These are phyloP conservation scores for Chymomyza costata DNA, from an alignment of 1,140 invertebrate genomes.

Conservation along the genomic window DNA sequence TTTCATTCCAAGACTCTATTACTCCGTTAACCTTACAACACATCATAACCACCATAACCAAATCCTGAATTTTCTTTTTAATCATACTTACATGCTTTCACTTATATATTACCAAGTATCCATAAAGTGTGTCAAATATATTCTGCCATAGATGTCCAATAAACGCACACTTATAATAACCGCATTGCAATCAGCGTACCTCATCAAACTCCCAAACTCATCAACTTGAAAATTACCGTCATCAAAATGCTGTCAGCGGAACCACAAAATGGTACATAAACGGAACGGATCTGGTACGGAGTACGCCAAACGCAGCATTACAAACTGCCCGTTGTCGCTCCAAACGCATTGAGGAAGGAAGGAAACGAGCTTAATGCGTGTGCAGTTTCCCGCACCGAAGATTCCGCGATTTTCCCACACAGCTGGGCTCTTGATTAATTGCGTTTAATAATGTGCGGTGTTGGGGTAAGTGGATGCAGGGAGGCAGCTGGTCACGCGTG, in stretches of 20 bases:
- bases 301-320: not conserved
- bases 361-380: constrained; percentile 35
- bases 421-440: constrained; percentile 39
- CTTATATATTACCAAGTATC: too few relatives aligned
- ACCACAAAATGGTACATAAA: constrained; percentile 24
- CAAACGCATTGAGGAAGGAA: constrained; percentile 9
- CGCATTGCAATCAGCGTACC: constrained; percentile 3
- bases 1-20: too few relatives aligned
- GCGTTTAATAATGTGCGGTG: constrained; percentile 33
- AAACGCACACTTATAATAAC: constrained; percentile 39
- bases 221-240: constrained; percentile 35
- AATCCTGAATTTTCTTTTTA: too few relatives aligned
- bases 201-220: constrained; percentile 12
- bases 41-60: too few relatives aligned
- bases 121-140: not conserved
- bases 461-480: not conserved
- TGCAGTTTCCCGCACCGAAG: constrained; percentile 28
- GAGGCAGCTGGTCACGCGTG: too few relatives aligned
- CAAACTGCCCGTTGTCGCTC: not conserved
- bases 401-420: constrained; percentile 3
- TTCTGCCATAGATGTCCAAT: constrained; percentile 21
- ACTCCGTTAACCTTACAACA: too few relatives aligned
- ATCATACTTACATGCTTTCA: too few relatives aligned
- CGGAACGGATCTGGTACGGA: not conserved
- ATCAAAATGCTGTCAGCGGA: constrained; percentile 45